Evolutionary conservation across 2,888 invertebrate species (phyloP).

Genomic region (Ferrisia virgata): DNA sequence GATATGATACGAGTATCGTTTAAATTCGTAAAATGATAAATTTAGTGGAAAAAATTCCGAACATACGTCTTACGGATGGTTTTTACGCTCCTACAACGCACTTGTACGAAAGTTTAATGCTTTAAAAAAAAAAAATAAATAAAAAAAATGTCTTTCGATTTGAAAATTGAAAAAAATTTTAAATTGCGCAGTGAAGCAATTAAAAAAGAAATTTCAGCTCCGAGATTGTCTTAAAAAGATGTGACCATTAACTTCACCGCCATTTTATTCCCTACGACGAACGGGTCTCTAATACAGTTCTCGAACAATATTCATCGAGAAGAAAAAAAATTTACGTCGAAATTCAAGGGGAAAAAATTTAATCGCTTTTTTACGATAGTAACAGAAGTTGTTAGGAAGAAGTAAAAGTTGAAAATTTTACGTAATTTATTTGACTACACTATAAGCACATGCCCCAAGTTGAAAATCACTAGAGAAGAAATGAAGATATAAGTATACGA

Average conservation of each 20-base stretch:
- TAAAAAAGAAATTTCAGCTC: not conserved
- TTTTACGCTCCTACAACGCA: no score
- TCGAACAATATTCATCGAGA: not conserved
- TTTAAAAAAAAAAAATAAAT: no score
- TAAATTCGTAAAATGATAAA: no score
- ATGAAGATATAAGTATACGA: slow-evolving; percentile 11
- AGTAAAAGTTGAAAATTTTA: not conserved
- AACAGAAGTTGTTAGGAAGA: not conserved
- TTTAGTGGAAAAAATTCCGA: no score
- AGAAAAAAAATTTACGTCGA: not conserved
- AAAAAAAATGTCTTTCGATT: not conserved
- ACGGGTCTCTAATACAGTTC: not conserved
- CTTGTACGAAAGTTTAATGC: no score
- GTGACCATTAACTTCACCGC: not conserved
- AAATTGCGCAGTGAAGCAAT: not conserved
- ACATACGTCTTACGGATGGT: no score
- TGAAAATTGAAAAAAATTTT: not conserved
- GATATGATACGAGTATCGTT: no score
- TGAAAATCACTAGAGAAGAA: slow-evolving; percentile 8
- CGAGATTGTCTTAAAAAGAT: not conserved
- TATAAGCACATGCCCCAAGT: not conserved
- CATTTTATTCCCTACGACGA: not conserved
- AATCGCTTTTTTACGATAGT: not conserved
- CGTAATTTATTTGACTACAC: not conserved
- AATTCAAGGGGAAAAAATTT: not conserved